These are phyloP conservation scores for Oscheius sp. DNA, from an alignment of 2,888 invertebrate species.

Conservation along the genomic window DNA sequence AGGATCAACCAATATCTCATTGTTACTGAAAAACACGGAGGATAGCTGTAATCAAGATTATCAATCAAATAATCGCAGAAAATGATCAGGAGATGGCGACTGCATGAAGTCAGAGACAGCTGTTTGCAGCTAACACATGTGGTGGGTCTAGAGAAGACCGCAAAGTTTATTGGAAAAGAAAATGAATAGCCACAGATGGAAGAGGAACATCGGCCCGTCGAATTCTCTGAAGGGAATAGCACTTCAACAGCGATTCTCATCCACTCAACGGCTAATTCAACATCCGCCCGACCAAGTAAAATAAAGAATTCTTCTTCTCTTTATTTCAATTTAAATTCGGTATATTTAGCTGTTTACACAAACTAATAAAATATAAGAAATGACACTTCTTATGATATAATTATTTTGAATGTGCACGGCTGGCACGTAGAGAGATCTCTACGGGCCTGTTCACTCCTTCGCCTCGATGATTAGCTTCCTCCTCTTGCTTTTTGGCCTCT, in stretches of 20 bases:
- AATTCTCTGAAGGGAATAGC: constrained; percentile 16
- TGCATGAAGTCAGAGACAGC: constrained; percentile 5
- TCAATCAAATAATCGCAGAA: no score
- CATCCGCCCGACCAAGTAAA: neutral
- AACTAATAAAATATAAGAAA: no score
- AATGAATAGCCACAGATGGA: neutral
- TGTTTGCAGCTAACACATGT: constrained; percentile 10
- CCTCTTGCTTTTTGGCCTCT: neutral
- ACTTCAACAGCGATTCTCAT: constrained; percentile 7
- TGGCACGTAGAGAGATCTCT: neutral
- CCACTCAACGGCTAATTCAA: constrained; percentile 27
- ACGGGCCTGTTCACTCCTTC: neutral
- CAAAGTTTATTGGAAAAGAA: neutral
- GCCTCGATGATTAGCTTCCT: neutral
- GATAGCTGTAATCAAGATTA: neutral
- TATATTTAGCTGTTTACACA: neutral
- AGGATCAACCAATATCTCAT: neutral
- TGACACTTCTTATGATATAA: neutral
- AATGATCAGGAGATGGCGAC: neutral
- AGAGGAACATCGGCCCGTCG: neutral
- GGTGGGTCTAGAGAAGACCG: neutral
- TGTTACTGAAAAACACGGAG: neutral
- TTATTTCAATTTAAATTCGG: no score
- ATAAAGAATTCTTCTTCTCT: neutral
- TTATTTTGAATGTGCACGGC: neutral